A percentile compares a stretch with the other conserved stretches of the same genome.
phyloP scores from a whole-genome alignment of 1,140 invertebrate species.

The Aricia agestis region DNA sequence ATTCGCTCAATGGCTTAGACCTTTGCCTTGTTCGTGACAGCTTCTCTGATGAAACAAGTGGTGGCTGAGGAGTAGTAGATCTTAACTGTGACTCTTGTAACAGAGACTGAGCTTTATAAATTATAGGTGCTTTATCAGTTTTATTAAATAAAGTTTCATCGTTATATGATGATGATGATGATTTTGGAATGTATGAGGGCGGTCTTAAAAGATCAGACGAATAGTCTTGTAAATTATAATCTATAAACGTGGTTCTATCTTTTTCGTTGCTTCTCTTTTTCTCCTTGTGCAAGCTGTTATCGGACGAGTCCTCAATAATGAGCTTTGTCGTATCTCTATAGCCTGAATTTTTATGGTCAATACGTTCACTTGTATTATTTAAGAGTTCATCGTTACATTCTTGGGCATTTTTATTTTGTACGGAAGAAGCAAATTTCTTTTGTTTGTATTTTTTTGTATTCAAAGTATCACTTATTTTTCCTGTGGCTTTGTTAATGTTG shows the following conservation, averaged over 20 bases:
- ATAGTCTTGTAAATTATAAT: conserved; percentile 48
- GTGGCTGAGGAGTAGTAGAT: conserved; percentile 33
- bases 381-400: not conserved
- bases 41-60: conserved; percentile 32
- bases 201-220: conserved; percentile 48
- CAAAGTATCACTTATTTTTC: not conserved
- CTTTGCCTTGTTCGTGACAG: conserved; percentile 34
- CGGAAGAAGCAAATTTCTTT: not conserved
- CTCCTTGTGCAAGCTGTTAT: not conserved
- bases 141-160: conserved; percentile 31
- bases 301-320: not conserved
- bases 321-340: not conserved
- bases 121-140: conserved; percentile 30
- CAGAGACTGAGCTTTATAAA: conserved; percentile 55
- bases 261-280: conserved; percentile 6
- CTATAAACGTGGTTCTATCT: conserved; percentile 25
- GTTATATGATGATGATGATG: conserved; percentile 29
- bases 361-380: not conserved
- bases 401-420: not conserved
- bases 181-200: conserved; percentile 48
- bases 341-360: not conserved
- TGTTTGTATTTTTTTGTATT: not conserved
- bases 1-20: conserved; percentile 50
- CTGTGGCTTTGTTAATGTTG: not conserved
- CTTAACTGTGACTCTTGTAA: conserved; percentile 47